These are phyloP conservation scores for fruit fly (Drosophila melanogaster) DNA, from an alignment of 1,140 invertebrate genomes.

Conservation along the genomic window DNA sequence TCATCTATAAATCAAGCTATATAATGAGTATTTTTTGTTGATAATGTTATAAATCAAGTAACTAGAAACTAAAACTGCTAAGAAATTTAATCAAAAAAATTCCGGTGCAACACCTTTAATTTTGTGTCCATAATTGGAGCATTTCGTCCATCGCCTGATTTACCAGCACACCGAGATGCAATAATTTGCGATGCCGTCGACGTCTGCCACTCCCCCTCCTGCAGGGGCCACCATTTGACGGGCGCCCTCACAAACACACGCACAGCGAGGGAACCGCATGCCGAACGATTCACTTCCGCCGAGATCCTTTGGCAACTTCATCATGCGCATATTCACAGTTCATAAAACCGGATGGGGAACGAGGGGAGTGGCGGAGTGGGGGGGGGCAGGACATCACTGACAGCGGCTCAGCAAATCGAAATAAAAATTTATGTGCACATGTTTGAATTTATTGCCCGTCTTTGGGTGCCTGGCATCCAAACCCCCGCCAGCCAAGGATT, in stretches of 20 bases:
- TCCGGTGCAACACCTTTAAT: neutral
- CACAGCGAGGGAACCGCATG: constrained; percentile 38
- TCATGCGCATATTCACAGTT: constrained; percentile 74
- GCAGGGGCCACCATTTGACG: constrained; percentile 1
- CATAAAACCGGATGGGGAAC: constrained; percentile 63
- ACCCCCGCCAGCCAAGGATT: neutral
- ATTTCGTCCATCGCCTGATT: constrained; percentile 16
- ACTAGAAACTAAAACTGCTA: too few species aligned
- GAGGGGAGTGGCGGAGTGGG: neutral
- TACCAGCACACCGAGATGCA: constrained; percentile 47
- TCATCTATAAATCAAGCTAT: too few species aligned
- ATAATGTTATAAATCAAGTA: too few species aligned
- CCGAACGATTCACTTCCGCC: constrained; percentile 48
- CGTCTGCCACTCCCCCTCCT: constrained; percentile 4
- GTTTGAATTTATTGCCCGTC: constrained; percentile 79
- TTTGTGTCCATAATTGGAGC: neutral
- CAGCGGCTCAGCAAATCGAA: constrained; percentile 69
- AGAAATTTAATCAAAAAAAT: too few species aligned
- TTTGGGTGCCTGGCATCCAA: constrained; percentile 36
- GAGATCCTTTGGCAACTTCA: constrained; percentile 66
- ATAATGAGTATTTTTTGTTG: too few species aligned
- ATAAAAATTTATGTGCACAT: constrained; percentile 82
- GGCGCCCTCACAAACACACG: constrained; percentile 13
- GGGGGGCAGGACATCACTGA: constrained; percentile 15
- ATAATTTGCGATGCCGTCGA: constrained; percentile 69